Conservation (phyloP, 1,140 invertebrate genomes). For the Drosophila tristis region DNA sequence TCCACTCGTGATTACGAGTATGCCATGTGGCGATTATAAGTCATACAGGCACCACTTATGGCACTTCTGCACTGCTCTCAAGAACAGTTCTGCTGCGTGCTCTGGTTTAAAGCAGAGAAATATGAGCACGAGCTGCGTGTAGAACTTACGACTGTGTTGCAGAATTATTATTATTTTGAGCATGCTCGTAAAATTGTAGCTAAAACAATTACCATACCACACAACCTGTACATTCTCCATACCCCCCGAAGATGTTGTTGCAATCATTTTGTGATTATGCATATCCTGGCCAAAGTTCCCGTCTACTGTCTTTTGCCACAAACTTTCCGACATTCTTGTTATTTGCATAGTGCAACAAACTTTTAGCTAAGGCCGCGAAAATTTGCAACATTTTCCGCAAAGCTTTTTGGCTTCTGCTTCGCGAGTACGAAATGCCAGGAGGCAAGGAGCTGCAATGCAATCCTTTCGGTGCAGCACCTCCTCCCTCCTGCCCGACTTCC, state of each 20-base stretch:
- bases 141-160: too few species aligned
- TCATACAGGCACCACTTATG: too few species aligned
- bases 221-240: background rate
- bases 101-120: too few species aligned
- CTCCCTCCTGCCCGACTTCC: background rate
- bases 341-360: slow-evolving; percentile 34
- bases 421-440: slow-evolving; percentile 19
- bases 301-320: background rate
- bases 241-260: slow-evolving; percentile 1
- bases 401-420: slow-evolving; percentile 30
- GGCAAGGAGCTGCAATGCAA: slow-evolving; percentile 10
- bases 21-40: too few species aligned
- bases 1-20: too few species aligned
- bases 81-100: too few species aligned
- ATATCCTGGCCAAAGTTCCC: slow-evolving; percentile 21
- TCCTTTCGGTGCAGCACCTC: slow-evolving; percentile 21
- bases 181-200: too few species aligned
- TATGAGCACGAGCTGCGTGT: too few species aligned
- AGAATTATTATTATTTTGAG: too few species aligned
- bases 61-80: too few species aligned
- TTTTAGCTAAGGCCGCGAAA: slow-evolving; percentile 35
- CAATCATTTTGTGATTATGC: slow-evolving; percentile 28
- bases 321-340: slow-evolving; percentile 16
- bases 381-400: slow-evolving; percentile 38
- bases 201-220: background rate